phyloP scores from a whole-genome alignment of 2,797 vertebrate species.

The Arnoldichthys spilopterus region DNA sequence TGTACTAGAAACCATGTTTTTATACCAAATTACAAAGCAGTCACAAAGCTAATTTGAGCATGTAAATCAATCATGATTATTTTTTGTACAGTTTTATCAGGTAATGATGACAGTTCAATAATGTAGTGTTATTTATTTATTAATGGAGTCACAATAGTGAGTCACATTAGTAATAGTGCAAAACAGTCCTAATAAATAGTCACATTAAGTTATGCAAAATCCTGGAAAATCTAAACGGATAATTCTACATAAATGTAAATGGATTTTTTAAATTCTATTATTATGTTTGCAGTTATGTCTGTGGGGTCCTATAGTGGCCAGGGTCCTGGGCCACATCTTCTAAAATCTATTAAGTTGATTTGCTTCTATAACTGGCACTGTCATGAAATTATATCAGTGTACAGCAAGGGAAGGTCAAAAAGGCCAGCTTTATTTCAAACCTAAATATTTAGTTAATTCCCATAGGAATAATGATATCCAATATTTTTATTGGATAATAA shows the following conservation, averaged over 20 bases:
- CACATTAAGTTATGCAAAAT: background rate
- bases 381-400: background rate
- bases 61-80: too few species aligned
- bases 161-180: too few species aligned
- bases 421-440: background rate
- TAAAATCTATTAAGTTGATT: background rate
- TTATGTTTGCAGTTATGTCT: background rate
- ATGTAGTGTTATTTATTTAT: too few species aligned
- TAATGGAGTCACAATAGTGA: too few species aligned
- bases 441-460: background rate
- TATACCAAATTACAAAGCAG: too few species aligned
- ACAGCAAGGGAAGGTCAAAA: background rate
- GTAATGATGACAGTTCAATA: too few species aligned
- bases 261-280: background rate
- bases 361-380: background rate
- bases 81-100: too few species aligned
- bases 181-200: too few species aligned
- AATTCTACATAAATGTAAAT: background rate
- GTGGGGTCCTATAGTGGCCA: background rate
- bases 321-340: background rate
- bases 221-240: too few species aligned
- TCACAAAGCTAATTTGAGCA: too few species aligned
- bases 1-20: too few species aligned
- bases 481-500: conserved; percentile 11
- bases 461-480: background rate